These are phyloP conservation scores for Aleiodes testaceus DNA, from an alignment of 2,888 invertebrate genomes.

Conservation along the genomic window DNA sequence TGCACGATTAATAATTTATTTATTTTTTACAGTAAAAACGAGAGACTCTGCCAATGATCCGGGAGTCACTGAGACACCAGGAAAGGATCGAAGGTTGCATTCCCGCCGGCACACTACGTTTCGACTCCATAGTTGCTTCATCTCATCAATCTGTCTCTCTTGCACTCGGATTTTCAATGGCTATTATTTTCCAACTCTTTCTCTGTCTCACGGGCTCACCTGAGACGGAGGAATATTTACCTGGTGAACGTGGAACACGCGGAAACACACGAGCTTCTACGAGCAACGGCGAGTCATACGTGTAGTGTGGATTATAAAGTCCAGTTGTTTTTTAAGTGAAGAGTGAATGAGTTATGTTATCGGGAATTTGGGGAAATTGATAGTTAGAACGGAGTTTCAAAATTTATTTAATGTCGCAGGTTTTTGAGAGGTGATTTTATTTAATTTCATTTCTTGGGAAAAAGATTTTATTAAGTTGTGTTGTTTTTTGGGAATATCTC, in stretches of 20 bases:
- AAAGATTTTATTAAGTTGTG: too few relatives aligned
- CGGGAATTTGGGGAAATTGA: too few relatives aligned
- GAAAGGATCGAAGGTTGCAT: conserved; percentile 61
- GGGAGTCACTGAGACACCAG: conserved; percentile 35
- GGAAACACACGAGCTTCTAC: conserved; percentile 52
- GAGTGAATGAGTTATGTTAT: too few relatives aligned
- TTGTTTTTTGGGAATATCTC: too few relatives aligned
- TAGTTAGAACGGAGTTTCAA: too few relatives aligned
- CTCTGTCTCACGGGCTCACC: conserved; percentile 40
- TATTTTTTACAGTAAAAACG: conserved; percentile 10
- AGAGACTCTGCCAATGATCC: conserved; percentile 21
- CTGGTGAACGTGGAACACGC: conserved; percentile 53
- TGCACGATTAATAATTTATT: not conserved
- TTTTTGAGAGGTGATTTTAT: too few relatives aligned
- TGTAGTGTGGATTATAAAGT: not conserved
- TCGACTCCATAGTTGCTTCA: conserved; percentile 38
- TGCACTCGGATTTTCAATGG: not conserved
- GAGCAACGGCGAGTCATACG: conserved; percentile 22
- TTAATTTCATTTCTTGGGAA: too few relatives aligned
- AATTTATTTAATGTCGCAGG: too few relatives aligned
- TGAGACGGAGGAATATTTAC: conserved; percentile 52
- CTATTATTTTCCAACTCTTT: not conserved
- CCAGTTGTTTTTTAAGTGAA: not conserved
- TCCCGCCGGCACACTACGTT: conserved; percentile 51
- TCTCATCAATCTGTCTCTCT: conserved; percentile 18